These are phyloP conservation scores for Cryptomyrus ogoouensis DNA, from an alignment of 2,113 vertebrate species.

Conservation along the genomic window DNA sequence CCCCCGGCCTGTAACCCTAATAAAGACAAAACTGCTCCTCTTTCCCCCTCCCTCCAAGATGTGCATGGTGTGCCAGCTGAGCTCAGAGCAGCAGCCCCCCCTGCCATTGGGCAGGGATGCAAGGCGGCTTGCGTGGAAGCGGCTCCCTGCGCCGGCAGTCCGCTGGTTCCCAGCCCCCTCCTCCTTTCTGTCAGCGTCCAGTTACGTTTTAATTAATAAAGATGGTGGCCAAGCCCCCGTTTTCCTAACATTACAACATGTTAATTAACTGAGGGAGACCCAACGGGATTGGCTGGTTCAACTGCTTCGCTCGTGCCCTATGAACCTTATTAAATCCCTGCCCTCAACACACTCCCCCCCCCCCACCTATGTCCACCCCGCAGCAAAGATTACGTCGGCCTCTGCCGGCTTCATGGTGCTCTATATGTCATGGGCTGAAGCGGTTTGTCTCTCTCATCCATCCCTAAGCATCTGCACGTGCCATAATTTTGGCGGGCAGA, in stretches of 20 bases:
- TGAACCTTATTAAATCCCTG: not conserved
- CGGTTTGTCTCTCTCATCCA: not conserved
- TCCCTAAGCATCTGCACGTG: not conserved
- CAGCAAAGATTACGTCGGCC: not conserved
- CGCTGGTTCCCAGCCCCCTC: not conserved
- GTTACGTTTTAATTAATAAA: constrained; percentile 29
- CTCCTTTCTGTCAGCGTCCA: not conserved
- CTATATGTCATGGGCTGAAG: not conserved
- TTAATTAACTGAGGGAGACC: constrained; percentile 24
- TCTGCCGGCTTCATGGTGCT: not conserved
- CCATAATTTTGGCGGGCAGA: not conserved
- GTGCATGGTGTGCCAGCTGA: not conserved
- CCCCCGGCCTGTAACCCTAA: constrained; percentile 31
- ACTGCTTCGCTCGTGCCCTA: constrained; percentile 18
- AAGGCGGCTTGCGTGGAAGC: not conserved
- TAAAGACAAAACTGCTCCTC: constrained; percentile 34
- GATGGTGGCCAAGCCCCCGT: not conserved
- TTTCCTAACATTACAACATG: not conserved
- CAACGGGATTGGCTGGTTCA: constrained; percentile 10
- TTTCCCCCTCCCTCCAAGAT: constrained; percentile 1
- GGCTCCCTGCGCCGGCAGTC: not conserved
- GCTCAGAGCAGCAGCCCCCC: not conserved
- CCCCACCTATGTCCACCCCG: not conserved
- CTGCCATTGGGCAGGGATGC: not conserved
- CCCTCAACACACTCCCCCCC: not conserved